These are phyloP conservation scores for Bettongia penicillata DNA, from an alignment of 2,113 vertebrate genomes.

Conservation along the genomic window DNA sequence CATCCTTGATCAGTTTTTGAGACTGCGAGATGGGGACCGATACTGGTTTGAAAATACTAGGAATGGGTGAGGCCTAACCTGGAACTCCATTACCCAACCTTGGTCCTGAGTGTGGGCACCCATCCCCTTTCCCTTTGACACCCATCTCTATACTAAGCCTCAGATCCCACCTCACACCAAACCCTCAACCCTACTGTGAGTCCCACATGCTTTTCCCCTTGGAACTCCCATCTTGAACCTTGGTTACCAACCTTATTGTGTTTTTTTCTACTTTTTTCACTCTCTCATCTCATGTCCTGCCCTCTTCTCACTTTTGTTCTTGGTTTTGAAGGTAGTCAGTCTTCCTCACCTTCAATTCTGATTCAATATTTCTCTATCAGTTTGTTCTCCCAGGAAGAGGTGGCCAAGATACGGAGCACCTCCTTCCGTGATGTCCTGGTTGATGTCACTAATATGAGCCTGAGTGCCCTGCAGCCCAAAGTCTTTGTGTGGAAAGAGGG, in stretches of 20 bases:
- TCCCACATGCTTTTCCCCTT: not conserved
- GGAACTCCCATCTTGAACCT: not conserved
- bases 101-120: not conserved
- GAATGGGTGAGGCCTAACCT: slow-evolving; percentile 84
- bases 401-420: slow-evolving; percentile 83
- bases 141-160: not conserved
- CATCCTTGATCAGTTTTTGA: slow-evolving; percentile 89
- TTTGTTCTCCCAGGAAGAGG: slow-evolving; percentile 88
- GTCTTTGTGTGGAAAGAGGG: slow-evolving; percentile 90
- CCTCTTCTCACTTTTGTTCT: not conserved
- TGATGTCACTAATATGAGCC: slow-evolving; percentile 80
- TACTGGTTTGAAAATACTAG: slow-evolving; percentile 93
- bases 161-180: not conserved
- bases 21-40: slow-evolving; percentile 90
- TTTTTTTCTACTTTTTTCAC: not conserved
- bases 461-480: slow-evolving; percentile 82
- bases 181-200: not conserved
- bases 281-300: not conserved
- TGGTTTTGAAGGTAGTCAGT: not conserved
- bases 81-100: not conserved
- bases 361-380: slow-evolving; percentile 74
- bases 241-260: not conserved
- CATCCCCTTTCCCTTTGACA: not conserved
- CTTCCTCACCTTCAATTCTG: not conserved
- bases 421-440: slow-evolving; percentile 86